Evolutionary conservation across 2,888 invertebrate species (phyloP).

Genomic region (Homarus gammarus): DNA sequence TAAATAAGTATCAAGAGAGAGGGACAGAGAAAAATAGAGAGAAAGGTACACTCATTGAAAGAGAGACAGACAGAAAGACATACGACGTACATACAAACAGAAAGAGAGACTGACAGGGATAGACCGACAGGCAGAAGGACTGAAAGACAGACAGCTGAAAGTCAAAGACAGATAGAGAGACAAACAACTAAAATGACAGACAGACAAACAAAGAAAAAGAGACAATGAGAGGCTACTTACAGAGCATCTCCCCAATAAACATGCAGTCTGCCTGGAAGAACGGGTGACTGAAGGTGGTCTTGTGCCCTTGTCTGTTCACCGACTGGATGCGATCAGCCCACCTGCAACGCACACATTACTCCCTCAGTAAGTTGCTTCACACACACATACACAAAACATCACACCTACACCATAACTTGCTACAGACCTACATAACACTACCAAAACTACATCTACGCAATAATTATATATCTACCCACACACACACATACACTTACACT

Average conservation of each 20-base stretch:
- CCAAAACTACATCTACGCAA: not conserved
- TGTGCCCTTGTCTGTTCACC: conserved; percentile 84
- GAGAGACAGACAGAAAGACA: no score
- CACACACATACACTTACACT: conserved; percentile 20
- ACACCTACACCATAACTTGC: not conserved
- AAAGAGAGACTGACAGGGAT: no score
- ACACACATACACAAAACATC: not conserved
- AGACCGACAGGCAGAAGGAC: no score
- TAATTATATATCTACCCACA: not conserved
- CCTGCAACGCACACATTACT: conserved; percentile 80
- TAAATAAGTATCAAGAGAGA: no score
- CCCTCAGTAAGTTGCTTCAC: not conserved
- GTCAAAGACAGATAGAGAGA: no score
- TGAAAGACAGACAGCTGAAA: no score
- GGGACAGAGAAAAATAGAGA: no score
- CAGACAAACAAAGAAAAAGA: no score
- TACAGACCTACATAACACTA: not conserved
- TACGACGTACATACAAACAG: no score
- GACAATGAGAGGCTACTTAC: no score
- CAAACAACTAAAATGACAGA: no score
- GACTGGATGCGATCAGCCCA: conserved; percentile 89
- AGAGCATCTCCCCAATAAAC: conserved; percentile 95
- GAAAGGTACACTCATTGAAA: no score
- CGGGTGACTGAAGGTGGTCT: conserved; percentile 89
- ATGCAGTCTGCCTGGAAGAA: conserved; percentile 93